phyloP scores from a whole-genome alignment of 2,113 vertebrate species.

The Anhinga rufa region DNA sequence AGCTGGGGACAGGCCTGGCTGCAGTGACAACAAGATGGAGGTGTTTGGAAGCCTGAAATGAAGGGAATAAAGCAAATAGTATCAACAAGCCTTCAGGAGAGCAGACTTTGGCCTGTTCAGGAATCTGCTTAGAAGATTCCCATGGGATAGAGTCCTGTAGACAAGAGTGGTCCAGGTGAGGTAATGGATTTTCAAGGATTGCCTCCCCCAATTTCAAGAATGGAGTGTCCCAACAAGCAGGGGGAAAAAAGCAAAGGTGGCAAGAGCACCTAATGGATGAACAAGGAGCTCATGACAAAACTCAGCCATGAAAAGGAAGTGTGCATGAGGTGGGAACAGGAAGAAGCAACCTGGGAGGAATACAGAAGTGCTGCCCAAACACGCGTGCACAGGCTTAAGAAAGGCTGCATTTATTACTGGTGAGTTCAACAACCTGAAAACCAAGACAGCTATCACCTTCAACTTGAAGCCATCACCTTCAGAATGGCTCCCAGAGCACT shows the following conservation, averaged over 20 bases:
- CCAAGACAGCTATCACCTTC: no score
- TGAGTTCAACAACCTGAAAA: not conserved
- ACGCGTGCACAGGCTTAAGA: not conserved
- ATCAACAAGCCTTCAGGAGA: not conserved
- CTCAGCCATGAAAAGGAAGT: not conserved
- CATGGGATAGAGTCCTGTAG: not conserved
- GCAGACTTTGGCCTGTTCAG: not conserved
- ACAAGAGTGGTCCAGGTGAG: not conserved
- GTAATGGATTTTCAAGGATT: not conserved
- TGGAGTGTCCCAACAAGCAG: rapidly evolving
- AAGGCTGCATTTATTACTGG: not conserved
- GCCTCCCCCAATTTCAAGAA: not conserved
- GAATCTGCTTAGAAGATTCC: not conserved
- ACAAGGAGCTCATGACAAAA: not conserved
- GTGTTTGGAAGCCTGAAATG: not conserved
- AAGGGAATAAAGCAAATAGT: not conserved
- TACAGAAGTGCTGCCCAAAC: not conserved
- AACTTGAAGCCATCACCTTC: not conserved
- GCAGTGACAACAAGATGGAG: not conserved
- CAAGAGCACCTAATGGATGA: not conserved
- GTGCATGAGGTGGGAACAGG: not conserved
- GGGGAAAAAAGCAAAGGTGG: not conserved
- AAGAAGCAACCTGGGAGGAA: not conserved
- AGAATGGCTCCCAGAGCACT: not conserved
- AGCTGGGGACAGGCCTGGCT: not conserved